phyloP scores from a whole-genome alignment of 2,888 invertebrate species.

The Epistrophe eligans region DNA sequence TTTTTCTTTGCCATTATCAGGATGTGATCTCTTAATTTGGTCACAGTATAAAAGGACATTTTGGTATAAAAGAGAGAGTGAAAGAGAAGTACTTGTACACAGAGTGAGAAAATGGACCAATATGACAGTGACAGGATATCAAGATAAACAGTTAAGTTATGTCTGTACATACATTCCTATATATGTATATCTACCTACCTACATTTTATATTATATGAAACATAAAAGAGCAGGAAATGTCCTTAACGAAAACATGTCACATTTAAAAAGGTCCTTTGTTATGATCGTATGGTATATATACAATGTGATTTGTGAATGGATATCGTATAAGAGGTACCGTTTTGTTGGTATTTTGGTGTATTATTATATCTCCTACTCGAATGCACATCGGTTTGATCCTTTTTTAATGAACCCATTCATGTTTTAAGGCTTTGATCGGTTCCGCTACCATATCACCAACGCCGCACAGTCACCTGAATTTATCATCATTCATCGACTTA shows the following conservation, averaged over 20 bases:
- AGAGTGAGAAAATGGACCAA: slow-evolving; percentile 8
- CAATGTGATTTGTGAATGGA: slow-evolving; percentile 73
- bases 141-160: slow-evolving; percentile 73
- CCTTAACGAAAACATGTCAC: slow-evolving; percentile 72
- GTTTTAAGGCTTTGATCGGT: slow-evolving; percentile 72
- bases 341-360: slow-evolving; percentile 44
- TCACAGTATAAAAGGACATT: slow-evolving; percentile 65
- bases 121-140: slow-evolving; percentile 48
- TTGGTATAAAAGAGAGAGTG: not conserved
- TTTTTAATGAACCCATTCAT: slow-evolving; percentile 77
- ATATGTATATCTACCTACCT: slow-evolving; percentile 15
- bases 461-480: slow-evolving; percentile 57
- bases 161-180: not conserved
- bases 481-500: slow-evolving; percentile 71
- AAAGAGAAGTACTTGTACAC: not conserved
- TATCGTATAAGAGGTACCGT: slow-evolving; percentile 65
- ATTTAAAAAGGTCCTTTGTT: slow-evolving; percentile 59
- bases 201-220: slow-evolving; percentile 45
- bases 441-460: slow-evolving; percentile 57
- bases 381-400: slow-evolving; percentile 73
- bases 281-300: slow-evolving; percentile 19
- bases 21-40: slow-evolving; percentile 73
- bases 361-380: slow-evolving; percentile 49
- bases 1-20: slow-evolving; percentile 65
- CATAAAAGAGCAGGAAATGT: slow-evolving; percentile 74